A percentile compares a stretch with the other conserved stretches of the same genome.
These are phyloP conservation scores for Dryadula phaetusa DNA, from an alignment of 2,888 invertebrate species.

Conservation along the genomic window DNA sequence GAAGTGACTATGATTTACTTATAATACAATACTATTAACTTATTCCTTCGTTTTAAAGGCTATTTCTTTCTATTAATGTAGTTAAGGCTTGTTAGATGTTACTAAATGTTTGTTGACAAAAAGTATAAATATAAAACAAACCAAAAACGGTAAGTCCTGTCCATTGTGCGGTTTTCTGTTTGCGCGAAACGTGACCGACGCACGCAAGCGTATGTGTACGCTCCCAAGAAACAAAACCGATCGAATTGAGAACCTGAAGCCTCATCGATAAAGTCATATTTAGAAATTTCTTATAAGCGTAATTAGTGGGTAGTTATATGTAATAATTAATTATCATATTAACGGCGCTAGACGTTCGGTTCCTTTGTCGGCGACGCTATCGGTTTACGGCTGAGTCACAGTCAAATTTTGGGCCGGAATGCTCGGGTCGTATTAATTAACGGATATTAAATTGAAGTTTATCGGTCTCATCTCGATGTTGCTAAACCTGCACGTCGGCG, in stretches of 20 bases:
- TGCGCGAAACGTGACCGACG: constrained; percentile 49
- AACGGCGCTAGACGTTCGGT: constrained; percentile 75
- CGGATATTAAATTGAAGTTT: constrained; percentile 83
- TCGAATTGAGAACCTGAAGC: background rate
- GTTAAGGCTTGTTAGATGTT: constrained; percentile 62
- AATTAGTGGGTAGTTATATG: constrained; percentile 76
- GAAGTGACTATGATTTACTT: constrained; percentile 8
- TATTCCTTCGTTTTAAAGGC: background rate
- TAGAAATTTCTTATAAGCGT: constrained; percentile 58
- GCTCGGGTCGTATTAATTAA: constrained; percentile 82
- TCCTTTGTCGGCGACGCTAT: constrained; percentile 78
- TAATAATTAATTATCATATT: constrained; percentile 82
- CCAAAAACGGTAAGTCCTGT: constrained; percentile 66
- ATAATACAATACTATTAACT: background rate
- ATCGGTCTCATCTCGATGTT: constrained; percentile 80
- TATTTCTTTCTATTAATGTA: constrained; percentile 11
- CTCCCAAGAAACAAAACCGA: constrained; percentile 11
- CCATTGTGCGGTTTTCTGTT: constrained; percentile 67
- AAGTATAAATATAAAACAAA: constrained; percentile 67
- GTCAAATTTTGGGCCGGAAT: constrained; percentile 77
- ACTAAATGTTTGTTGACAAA: constrained; percentile 63
- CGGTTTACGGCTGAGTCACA: constrained; percentile 77
- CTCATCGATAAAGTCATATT: constrained; percentile 47
- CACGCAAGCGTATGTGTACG: constrained; percentile 68
- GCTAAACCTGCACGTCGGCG: constrained; percentile 78